Evolutionary conservation across 2,888 invertebrate species (phyloP).

Genomic region (Hetaerina titia): DNA sequence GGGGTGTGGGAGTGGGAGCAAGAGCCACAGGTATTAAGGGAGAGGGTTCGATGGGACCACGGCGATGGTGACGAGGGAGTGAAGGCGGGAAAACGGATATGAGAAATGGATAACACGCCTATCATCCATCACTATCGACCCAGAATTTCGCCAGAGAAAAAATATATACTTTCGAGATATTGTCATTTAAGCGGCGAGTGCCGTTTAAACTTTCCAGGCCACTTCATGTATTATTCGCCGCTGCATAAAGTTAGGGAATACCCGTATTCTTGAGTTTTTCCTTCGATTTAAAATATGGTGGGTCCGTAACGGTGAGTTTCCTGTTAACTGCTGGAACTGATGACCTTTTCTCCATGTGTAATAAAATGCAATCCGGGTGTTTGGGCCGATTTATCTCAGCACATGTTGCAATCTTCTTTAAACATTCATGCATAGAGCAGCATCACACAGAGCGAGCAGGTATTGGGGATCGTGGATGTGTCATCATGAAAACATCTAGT

Average conservation of each 20-base stretch:
- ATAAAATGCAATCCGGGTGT: too few relatives aligned
- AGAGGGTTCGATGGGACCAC: neutral
- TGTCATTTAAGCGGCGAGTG: neutral
- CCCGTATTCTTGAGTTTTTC: too few relatives aligned
- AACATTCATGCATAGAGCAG: too few relatives aligned
- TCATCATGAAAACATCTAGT: too few relatives aligned
- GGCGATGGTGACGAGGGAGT: neutral
- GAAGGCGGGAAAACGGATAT: conserved; percentile 17
- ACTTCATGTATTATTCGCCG: neutral
- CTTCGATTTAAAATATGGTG: too few relatives aligned
- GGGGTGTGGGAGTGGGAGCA: neutral
- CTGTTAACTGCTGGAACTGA: too few relatives aligned
- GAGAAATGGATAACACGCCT: neutral
- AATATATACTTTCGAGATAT: neutral
- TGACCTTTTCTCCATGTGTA: too few relatives aligned
- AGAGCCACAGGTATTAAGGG: conserved; percentile 25
- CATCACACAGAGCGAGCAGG: too few relatives aligned
- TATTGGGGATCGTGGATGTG: too few relatives aligned
- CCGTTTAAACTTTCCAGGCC: neutral
- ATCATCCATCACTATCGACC: neutral
- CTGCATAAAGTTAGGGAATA: neutral
- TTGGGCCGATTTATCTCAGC: too few relatives aligned
- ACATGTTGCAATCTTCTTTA: too few relatives aligned
- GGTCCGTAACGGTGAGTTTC: too few relatives aligned
- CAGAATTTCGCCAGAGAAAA: neutral